Percentiles rank a stretch among this genome's conserved stretches.
These are phyloP conservation scores for Vulpes vulpes DNA, from an alignment of 2,113 vertebrate genomes.

Conservation along the genomic window DNA sequence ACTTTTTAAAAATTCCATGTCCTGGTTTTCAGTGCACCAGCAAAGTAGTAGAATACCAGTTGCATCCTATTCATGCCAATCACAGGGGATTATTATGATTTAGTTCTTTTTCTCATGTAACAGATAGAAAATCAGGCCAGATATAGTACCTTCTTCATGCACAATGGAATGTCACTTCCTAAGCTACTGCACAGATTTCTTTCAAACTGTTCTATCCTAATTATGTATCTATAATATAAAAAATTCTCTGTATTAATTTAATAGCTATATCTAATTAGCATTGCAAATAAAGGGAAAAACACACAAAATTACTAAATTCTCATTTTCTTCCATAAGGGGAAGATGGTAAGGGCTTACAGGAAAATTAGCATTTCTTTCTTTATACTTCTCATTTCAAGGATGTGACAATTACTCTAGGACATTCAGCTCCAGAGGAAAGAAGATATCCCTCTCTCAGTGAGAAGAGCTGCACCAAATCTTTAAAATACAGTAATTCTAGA, in stretches of 20 bases:
- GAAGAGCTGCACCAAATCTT: not conserved
- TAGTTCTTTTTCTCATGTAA: not conserved
- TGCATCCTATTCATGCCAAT: not conserved
- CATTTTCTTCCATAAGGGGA: not conserved
- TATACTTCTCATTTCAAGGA: not conserved
- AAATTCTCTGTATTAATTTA: not conserved
- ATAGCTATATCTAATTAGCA: not conserved
- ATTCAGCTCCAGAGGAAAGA: not conserved
- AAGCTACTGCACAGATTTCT: not conserved
- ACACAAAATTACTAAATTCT: not conserved
- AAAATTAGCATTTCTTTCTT: slow-evolving; percentile 8
- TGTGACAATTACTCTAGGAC: not conserved
- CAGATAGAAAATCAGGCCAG: not conserved
- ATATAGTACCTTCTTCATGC: not conserved
- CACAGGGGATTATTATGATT: not conserved
- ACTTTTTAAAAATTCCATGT: not conserved
- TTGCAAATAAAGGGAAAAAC: not conserved
- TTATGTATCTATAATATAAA: not conserved
- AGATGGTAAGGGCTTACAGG: not conserved
- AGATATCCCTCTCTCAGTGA: not conserved
- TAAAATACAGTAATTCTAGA: not conserved
- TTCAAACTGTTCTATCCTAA: not conserved
- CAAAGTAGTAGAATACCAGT: not conserved
- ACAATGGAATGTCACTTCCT: not conserved
- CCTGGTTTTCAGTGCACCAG: not conserved